These are phyloP conservation scores for Crossaster papposus DNA, from an alignment of 53 echinoderm and acorn worm genomes.

Conservation along the genomic window DNA sequence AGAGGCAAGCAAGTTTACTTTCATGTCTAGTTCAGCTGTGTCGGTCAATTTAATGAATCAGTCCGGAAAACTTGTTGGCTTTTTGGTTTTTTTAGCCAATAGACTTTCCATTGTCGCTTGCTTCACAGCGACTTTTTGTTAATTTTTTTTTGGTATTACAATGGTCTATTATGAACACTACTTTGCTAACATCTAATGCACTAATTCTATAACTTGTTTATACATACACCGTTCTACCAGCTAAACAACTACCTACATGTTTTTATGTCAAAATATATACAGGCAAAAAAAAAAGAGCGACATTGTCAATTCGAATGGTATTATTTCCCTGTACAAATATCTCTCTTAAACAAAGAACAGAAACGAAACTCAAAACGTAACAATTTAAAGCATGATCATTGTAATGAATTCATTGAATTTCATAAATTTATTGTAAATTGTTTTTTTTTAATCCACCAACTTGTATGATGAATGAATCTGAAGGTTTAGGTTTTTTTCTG, in stretches of 20 bases:
- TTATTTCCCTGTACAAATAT: conserved; percentile 16
- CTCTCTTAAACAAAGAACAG: neutral
- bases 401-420: neutral
- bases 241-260: neutral
- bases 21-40: neutral
- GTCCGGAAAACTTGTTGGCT: neutral
- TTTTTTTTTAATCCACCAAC: too few species aligned
- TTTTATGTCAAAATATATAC: conserved; percentile 48
- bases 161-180: neutral
- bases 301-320: conserved; percentile 17
- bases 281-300: conserved; percentile 57
- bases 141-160: neutral
- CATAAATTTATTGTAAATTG: neutral
- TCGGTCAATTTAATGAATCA: neutral
- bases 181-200: neutral
- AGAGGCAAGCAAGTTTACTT: too few species aligned
- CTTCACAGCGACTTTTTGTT: neutral
- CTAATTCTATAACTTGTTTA: neutral
- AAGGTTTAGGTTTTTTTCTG: too few species aligned
- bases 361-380: neutral
- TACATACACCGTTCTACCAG: neutral
- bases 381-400: neutral
- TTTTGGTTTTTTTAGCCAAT: neutral
- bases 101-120: neutral
- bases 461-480: too few species aligned